phyloP scores from a whole-genome alignment of 1,140 invertebrate genomes.

The Lepidurus couesii region DNA sequence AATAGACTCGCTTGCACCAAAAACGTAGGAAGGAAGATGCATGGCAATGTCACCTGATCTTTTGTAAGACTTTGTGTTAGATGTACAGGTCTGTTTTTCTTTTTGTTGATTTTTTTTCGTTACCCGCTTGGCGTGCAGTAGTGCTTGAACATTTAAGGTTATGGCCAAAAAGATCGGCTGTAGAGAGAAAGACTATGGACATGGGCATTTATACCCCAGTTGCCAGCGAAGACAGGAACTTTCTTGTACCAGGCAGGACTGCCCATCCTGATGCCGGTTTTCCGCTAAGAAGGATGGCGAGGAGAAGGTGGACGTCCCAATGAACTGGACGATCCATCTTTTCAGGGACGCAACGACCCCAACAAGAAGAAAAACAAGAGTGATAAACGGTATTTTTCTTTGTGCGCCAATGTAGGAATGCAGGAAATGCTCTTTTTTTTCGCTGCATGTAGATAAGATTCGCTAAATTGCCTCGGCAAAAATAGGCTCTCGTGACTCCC shows the following conservation, averaged over 20 bases:
- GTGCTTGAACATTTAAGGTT: too few species aligned
- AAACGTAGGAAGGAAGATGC: background rate
- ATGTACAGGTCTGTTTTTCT: background rate
- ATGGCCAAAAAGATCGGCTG: too few species aligned
- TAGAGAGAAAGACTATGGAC: too few species aligned
- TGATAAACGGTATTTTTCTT: background rate
- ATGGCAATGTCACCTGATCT: slow-evolving; percentile 14
- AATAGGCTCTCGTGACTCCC: too few species aligned
- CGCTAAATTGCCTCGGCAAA: too few species aligned
- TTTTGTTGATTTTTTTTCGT: too few species aligned
- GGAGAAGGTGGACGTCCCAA: background rate
- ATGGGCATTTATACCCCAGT: too few species aligned
- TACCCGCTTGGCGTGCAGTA: too few species aligned
- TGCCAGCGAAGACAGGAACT: too few species aligned
- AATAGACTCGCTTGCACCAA: background rate
- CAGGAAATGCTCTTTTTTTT: background rate
- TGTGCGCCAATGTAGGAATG: background rate
- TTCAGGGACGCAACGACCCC: background rate
- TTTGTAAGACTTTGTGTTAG: background rate
- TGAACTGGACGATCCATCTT: slow-evolving; percentile 4
- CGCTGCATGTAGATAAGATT: background rate
- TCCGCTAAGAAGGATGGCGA: slow-evolving; percentile 3
- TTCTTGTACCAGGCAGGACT: too few species aligned
- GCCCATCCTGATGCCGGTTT: background rate
- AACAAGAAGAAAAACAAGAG: background rate